Base-by-base conservation (phyloP, 2,888 invertebrate species). In the Ichneumoninae sp. region DNA sequence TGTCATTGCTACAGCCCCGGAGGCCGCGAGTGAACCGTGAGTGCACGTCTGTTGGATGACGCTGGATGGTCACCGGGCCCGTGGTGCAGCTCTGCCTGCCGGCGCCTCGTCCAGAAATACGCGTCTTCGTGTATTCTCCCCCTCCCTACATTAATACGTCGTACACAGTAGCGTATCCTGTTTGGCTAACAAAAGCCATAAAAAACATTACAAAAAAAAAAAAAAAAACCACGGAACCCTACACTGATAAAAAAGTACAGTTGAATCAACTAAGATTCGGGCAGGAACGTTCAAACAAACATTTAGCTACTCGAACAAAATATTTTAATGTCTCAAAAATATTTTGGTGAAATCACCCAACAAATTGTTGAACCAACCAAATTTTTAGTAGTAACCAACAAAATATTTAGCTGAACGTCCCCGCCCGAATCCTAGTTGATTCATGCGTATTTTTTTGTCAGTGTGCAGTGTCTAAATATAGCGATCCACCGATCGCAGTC, bases 131-230 rank as follows among this genome's bases (percentile, higher is more conserved):
- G 60, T 72, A 72, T 72, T 44, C 57, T 44, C 57, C 22, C 13
- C 16, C 60, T 44, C 62, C 30, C 33, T 19, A 26, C 57, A 60
- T 47, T 47, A 60, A 72, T 47, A 30, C 57, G 1, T 30, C 26
- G 30, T 6, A 44, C 22, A 44, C 40, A 47, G 16, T 52, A 36
- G 52, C 40, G 62, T 71, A 71, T 79, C 79, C 79, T 71, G 79
- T 65, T 79, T 65, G 71, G 54, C 40, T 52, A 40, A 79, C 52
- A 79, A 40, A 78, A 71, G 70, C 60, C 70, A 50, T 60, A 30
- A 13, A 13, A 22, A 30, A 57, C 13, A 26, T 5, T 0, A 33
- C 1, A 10, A 57, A 54, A 54, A 54, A 8, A 19, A 22, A 10
- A 13, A 60, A 54, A 19, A 60, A 22, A 4, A 16, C 26, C 16